Conservation (phyloP, 2,888 invertebrate species). For the Acanthosepion esculentum region DNA sequence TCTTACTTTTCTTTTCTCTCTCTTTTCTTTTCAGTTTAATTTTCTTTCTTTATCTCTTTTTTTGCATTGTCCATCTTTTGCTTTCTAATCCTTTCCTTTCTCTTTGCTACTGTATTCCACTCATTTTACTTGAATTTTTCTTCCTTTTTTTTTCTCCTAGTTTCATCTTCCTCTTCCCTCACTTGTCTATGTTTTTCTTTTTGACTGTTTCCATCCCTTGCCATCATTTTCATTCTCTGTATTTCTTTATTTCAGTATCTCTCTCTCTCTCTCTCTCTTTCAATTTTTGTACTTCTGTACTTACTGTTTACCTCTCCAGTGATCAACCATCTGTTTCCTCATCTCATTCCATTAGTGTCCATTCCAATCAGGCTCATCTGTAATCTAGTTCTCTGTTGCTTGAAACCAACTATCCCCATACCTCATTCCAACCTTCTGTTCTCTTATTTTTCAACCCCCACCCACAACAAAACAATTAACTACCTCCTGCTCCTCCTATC, state of each 20-base stretch:
- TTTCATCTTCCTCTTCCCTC: neutral
- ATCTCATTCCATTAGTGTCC: neutral
- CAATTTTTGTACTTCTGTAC: neutral
- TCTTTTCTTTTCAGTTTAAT: too few relatives aligned
- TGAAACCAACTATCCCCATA: too few relatives aligned
- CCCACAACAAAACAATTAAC: too few relatives aligned
- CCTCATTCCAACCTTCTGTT: too few relatives aligned
- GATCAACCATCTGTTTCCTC: neutral
- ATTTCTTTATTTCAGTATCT: neutral
- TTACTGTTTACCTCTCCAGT: neutral
- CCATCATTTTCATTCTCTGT: neutral
- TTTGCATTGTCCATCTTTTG: neutral
- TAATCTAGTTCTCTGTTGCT: too few relatives aligned
- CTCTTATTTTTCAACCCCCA: too few relatives aligned
- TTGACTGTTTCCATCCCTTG: neutral
- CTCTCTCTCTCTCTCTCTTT: too few relatives aligned
- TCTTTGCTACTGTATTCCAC: neutral
- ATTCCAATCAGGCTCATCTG: neutral
- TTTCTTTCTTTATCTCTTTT: neutral
- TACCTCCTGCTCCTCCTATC: too few relatives aligned
- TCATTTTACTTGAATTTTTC: neutral
- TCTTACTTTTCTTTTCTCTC: too few relatives aligned
- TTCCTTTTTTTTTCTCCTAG: neutral
- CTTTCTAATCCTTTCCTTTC: neutral
- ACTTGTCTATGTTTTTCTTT: neutral